phyloP scores from a whole-genome alignment of 2,113 vertebrate species.

The Microcebus griseorufus region DNA sequence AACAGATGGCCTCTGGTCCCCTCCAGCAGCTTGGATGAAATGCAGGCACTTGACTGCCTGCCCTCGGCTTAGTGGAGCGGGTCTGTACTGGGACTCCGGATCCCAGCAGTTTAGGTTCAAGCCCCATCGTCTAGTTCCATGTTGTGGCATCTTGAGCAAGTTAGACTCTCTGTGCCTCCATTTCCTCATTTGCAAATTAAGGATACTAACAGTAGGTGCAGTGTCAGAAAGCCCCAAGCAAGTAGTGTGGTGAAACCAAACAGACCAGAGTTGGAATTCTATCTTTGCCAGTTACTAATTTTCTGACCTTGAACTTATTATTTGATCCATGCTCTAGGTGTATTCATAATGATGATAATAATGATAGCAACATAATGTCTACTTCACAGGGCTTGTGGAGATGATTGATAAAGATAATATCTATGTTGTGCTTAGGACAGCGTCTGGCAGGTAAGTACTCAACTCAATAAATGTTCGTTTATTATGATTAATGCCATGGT shows the following conservation, averaged over 20 bases:
- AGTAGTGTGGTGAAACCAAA: not conserved
- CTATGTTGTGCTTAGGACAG: not conserved
- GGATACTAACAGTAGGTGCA: not conserved
- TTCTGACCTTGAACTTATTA: not conserved
- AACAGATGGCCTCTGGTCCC: not conserved
- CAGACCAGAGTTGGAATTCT: not conserved
- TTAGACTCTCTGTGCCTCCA: not conserved
- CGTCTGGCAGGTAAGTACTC: not conserved
- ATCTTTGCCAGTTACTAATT: not conserved
- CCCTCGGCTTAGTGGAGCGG: not conserved
- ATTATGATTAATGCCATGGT: not conserved
- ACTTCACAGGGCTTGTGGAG: not conserved
- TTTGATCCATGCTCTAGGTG: not conserved
- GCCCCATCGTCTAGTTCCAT: not conserved
- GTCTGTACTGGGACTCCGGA: not conserved
- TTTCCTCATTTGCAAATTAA: not conserved
- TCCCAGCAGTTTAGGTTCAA: not conserved
- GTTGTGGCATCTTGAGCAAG: not conserved
- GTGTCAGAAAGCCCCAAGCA: not conserved
- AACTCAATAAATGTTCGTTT: not conserved
- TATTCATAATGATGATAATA: not conserved
- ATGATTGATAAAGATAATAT: not conserved
- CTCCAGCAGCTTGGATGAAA: not conserved
- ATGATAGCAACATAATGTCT: not conserved
- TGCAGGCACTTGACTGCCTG: not conserved